Base-by-base conservation (phyloP, 1,140 invertebrate genomes). In the Helicoverpa zea region DNA sequence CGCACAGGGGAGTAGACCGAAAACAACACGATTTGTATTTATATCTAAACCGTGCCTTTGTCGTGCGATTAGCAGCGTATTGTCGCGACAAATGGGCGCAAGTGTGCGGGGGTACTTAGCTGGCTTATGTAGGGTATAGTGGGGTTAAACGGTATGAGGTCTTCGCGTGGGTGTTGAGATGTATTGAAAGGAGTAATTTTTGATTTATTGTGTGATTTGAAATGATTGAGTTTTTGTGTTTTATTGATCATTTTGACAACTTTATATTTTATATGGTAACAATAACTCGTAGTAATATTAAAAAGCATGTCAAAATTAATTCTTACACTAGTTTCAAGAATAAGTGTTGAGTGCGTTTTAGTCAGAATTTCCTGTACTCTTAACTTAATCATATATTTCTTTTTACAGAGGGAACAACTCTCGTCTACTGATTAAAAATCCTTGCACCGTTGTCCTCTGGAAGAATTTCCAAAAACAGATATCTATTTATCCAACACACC, bases 21-120 rank as follows among this genome's bases (percentile, higher is more conserved):
- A 93, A 94, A 94, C 92, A 93, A 94, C 92, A 92, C 92, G 92
- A 93, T 94, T 91, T 92, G 90, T 92, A 94, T 92, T 94, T 91
- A 92, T 92, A 91, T 91, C 90, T 92, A 91, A 94, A 92, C 91
- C 90, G 87, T 88, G 84, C 87, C 90, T 91, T 94, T 94, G 92
- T 94, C 86, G 86, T 81, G 88, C 92, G 91, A 94, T 94, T 94
- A 94, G 91, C 80, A 87, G 82, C 87, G 88, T 88, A 92, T 91
- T 92, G 90, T 91, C 73, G 82, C 78, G 78, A 82, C 66, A 79
- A 78, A 73, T 63, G 64, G 76, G 81, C 73, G 76, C 90, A 90
- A 92, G 89, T 88, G 90, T 86, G 66, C 81, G 73, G 81, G 88
- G 86, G 82, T 82, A 79, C 84, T 90, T 90, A 90, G 84, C 72